Percentiles rank a stretch among this genome's conserved stretches.
phyloP scores from a whole-genome alignment of 2,888 invertebrate genomes.

The Erebia palarica region DNA sequence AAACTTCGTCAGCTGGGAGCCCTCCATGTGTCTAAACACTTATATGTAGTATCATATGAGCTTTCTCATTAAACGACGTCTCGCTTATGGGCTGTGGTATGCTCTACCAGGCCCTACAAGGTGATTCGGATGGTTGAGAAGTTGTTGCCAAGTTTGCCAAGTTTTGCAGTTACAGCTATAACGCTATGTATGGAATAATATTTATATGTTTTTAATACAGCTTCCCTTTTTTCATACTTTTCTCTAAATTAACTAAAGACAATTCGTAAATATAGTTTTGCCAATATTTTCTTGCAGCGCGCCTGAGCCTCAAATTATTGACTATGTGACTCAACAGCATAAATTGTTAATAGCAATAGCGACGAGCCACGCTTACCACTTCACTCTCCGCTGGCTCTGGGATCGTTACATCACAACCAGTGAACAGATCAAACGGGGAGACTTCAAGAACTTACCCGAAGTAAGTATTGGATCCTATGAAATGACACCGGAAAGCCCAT shows the following conservation, averaged over 20 bases:
- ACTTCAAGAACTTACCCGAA: constrained; percentile 91
- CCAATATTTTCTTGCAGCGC: constrained; percentile 74
- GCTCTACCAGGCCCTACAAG: no score
- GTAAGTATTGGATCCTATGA: constrained; percentile 61
- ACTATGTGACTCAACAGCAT: constrained; percentile 96
- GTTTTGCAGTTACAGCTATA: no score
- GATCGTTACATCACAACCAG: constrained; percentile 88
- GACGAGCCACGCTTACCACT: constrained; percentile 88
- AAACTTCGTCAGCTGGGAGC: no score
- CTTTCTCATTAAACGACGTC: no score
- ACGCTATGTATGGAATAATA: no score
- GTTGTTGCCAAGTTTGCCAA: no score
- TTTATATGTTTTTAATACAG: no score
- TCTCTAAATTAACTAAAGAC: background rate
- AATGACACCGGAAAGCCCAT: background rate
- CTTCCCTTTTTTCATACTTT: background rate
- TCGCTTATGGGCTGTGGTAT: no score
- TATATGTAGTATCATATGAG: no score
- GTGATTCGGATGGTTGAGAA: no score
- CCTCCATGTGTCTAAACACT: no score
- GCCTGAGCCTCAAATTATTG: constrained; percentile 93
- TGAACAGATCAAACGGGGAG: constrained; percentile 88
- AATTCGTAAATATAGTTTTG: background rate
- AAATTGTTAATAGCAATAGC: constrained; percentile 94
- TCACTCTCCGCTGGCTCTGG: constrained; percentile 89